Evolutionary conservation across 2,888 invertebrate species (phyloP), one percentile per base, ranked within the genome.

Genomic region (Pandemis heparana): DNA sequence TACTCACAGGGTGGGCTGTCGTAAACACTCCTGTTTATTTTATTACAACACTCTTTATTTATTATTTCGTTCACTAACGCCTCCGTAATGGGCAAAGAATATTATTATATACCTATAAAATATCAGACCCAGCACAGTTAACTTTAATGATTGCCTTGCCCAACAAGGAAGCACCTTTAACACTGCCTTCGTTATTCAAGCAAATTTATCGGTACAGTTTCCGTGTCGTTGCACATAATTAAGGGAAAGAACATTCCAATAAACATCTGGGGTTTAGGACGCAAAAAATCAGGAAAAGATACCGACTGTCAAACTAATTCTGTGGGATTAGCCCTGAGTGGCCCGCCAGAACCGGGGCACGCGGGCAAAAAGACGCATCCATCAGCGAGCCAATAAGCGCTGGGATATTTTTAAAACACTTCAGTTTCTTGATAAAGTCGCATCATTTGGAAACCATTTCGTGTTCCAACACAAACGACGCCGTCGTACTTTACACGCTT

Each of bases 261-360:
- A 89, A 88, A 90, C 93, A 94, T 92, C 89, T 94, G 93, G 88
- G 83, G 83, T 83, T 86, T 82, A 77, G 78, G 79, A 76, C 80
- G 84, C 89, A 92, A 94, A 93, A 93, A 93, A 87, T 88, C 83
- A 77, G 91, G 89, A 88, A 89, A 87, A 89, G 90, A 89, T 91
- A 86, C 90, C 89, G 85, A 79, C 89, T 92, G 94, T 92, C 93
- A 90, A 90, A 89, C 87, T 92, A 92, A 93, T 90, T 89, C 92
- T 83, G 81, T 79, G 85, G 90, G 90, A 90, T 92, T 89, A 90
- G 86, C 82, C 78, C 76, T 76, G 79, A 77, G 75, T 77, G 69
- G 64, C 71, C 65, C 71, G 76, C 73, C 66, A 76, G 80, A 79
- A 79, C 77, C 80, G 81, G 85, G 86, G 88, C 85, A 87, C 88